Evolutionary conservation across 2,797 vertebrate species (phyloP), one percentile per base, ranked within the genome.

Genomic region (Melanogrammus aeglefinus): DNA sequence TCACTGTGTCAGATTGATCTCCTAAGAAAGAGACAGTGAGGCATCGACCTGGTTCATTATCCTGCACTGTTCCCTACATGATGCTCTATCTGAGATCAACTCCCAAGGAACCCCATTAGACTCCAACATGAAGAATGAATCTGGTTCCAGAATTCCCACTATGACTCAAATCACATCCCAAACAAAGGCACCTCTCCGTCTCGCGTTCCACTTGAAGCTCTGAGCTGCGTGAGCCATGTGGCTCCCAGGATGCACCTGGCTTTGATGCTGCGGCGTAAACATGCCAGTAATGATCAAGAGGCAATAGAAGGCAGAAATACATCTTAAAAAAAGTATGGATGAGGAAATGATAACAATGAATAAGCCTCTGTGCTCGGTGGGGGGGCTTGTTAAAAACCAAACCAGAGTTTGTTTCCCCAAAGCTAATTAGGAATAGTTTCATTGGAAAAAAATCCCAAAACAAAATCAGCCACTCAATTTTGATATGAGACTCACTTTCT

Each of bases 251-350:
- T 75, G 33, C 44, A 63, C 29, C 29, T 51, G 33, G 41, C 57
- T 35, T 75, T 75, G 74, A 75, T 29, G 44, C 24, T 31, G 35
- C 66, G 29, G 24, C 33, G 70, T 70, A 76, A 76, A 76, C 66
- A 71, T 21, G 57, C 36, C 75, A 21, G 63, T 21, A 12, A 63
- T 70, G 63, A 76, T 76, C 75, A 36, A 70, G 66, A 70, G 36
- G 39, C 63, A 41, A 36, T 41, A 6, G 24, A 66, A 71, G 66
- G 63, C n/a, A 69, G 69, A 39, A 69, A 27, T 27, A 69, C 24
- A 69, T 69, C 63, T 69, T 69, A 27, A 24, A 69, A 27, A 27
- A 69, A 69, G 63, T 24, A 69, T 69, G 63, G 63, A 29, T 69
- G 63, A 69, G 24, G 63, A 69, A 69, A 69, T 69, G 27, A 57